Evolutionary conservation across 2,113 vertebrate genomes (phyloP).

Genomic region (Crotalus tigris): DNA sequence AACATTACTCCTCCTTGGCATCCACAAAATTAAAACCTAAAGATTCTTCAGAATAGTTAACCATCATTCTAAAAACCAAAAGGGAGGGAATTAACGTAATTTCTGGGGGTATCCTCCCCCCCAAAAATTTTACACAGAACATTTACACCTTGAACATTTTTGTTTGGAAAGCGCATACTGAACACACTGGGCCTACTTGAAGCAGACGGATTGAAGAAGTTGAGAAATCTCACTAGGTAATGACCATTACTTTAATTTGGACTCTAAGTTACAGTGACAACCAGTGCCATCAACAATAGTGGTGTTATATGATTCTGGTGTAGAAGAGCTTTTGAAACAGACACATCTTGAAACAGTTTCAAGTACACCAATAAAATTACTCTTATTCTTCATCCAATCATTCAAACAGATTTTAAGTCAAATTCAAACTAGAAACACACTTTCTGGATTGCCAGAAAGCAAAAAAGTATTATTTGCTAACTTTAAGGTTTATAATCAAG

Average conservation of each 20-base stretch:
- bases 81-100: not conserved
- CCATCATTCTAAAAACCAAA: not conserved
- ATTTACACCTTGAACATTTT: not conserved
- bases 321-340: not conserved
- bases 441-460: not conserved
- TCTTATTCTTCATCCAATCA: not conserved
- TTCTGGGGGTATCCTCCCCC: not conserved
- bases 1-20: not conserved
- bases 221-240: not conserved
- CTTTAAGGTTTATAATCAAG: not conserved
- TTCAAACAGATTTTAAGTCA: not conserved
- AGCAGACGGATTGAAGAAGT: not conserved
- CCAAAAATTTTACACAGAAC: not conserved
- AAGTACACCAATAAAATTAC: not conserved
- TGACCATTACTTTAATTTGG: not conserved
- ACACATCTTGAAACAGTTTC: not conserved
- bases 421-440: not conserved
- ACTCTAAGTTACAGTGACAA: not conserved
- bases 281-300: not conserved
- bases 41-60: not conserved
- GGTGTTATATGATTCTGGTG: not conserved
- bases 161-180: not conserved
- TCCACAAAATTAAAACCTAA: not conserved
- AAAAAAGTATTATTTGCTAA: not conserved
- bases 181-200: not conserved